Evolutionary conservation across 1,140 invertebrate genomes (phyloP).

Genomic region (Drosophila tani): DNA sequence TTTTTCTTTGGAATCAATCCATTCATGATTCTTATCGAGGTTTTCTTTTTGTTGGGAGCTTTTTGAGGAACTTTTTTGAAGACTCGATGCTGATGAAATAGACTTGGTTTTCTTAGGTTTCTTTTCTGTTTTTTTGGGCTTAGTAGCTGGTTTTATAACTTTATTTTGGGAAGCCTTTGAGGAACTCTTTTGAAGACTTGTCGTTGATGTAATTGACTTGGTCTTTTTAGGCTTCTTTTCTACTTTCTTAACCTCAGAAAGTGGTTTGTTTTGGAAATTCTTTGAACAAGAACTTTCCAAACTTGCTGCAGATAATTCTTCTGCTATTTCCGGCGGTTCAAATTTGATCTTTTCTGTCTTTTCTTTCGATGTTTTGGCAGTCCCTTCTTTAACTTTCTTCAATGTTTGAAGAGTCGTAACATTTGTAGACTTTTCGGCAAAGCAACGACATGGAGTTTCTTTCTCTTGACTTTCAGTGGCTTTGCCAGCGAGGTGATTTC

Average conservation of each 20-base stretch:
- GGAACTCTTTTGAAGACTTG: background rate
- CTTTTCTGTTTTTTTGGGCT: too few relatives aligned
- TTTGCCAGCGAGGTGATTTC: conserved; percentile 6
- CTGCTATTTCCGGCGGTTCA: too few relatives aligned
- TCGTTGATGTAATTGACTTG: background rate
- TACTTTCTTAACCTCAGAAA: background rate
- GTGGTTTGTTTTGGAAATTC: background rate
- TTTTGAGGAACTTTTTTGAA: too few relatives aligned
- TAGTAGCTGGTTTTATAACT: background rate
- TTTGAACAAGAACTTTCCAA: too few relatives aligned
- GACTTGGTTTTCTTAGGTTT: too few relatives aligned
- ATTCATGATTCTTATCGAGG: background rate
- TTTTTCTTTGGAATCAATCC: too few relatives aligned
- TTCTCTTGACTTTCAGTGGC: background rate
- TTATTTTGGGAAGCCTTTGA: background rate
- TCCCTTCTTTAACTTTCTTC: background rate
- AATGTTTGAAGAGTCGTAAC: background rate
- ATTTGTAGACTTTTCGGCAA: conserved; percentile 34
- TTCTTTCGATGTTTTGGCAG: background rate
- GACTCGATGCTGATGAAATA: background rate
- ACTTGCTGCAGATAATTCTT: too few relatives aligned
- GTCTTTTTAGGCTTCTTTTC: background rate
- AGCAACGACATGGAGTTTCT: background rate
- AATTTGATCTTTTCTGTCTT: background rate
- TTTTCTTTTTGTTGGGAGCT: background rate